phyloP scores from a whole-genome alignment of 35 echinoderm and acorn worm species.

The Stichopus chloronotus region DNA sequence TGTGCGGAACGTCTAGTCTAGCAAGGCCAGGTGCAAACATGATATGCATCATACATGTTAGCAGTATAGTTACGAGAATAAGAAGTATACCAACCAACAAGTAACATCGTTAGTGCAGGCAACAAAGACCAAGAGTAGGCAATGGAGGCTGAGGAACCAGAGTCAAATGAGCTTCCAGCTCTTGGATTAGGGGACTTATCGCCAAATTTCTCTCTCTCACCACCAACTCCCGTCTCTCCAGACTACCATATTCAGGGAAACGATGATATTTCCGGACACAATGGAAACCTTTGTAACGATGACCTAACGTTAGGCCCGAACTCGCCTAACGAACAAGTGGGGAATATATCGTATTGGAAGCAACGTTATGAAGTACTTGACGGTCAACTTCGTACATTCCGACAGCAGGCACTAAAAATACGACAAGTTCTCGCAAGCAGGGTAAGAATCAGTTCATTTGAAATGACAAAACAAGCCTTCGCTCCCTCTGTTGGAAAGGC shows the following conservation, averaged over 20 bases:
- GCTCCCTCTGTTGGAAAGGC: too few relatives aligned
- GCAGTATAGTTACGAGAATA: background rate
- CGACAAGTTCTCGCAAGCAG: constrained; percentile 25
- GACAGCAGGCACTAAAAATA: constrained; percentile 48
- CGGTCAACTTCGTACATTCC: constrained; percentile 50
- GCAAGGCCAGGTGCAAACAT: background rate
- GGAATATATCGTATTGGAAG: constrained; percentile 49
- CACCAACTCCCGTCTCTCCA: constrained; percentile 48
- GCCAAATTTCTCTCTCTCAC: constrained; percentile 40
- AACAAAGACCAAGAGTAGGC: constrained; percentile 3
- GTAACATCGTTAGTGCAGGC: background rate
- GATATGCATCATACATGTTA: background rate
- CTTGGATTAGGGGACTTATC: constrained; percentile 31
- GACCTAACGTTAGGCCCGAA: constrained; percentile 29
- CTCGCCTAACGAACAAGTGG: constrained; percentile 21
- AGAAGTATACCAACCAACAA: too few relatives aligned
- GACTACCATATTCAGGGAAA: constrained; percentile 50
- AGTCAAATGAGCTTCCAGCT: background rate
- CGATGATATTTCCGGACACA: constrained; percentile 33
- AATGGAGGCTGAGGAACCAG: background rate
- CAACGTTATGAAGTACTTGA: constrained; percentile 54
- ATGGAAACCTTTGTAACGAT: constrained; percentile 37
- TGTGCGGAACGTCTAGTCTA: background rate
- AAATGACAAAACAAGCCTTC: too few relatives aligned
- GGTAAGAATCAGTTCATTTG: constrained; percentile 19